These are phyloP conservation scores for Drosophila falleni DNA, from an alignment of 2,888 invertebrate species.

Conservation along the genomic window DNA sequence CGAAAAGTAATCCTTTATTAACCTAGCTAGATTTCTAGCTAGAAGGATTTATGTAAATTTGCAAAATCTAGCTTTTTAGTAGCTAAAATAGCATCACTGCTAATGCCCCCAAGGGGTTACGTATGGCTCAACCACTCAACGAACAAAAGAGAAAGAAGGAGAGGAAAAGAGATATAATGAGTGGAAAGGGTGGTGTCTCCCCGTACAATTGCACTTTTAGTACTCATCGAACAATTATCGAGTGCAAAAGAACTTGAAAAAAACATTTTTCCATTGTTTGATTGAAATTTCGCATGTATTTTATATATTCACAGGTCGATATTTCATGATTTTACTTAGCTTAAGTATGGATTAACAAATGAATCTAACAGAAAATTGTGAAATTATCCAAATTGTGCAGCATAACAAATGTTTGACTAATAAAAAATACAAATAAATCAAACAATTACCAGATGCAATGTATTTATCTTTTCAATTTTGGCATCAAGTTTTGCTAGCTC, in stretches of 20 bases:
- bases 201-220: slow-evolving; percentile 23
- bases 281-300: slow-evolving; percentile 22
- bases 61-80: neutral
- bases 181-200: neutral
- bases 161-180: too few relatives aligned
- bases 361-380: slow-evolving; percentile 8
- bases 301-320: slow-evolving; percentile 21
- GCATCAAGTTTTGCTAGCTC: neutral
- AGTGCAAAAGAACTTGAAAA: slow-evolving; percentile 18
- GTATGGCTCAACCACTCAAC: neutral
- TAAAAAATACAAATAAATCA: neutral
- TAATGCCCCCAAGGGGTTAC: slow-evolving; percentile 4
- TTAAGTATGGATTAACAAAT: neutral
- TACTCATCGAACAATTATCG: slow-evolving; percentile 8
- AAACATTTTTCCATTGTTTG: slow-evolving; percentile 11
- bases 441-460: slow-evolving; percentile 11
- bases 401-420: neutral
- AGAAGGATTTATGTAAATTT: too few relatives aligned
- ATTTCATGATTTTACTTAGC: slow-evolving; percentile 10
- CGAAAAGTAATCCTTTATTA: too few relatives aligned
- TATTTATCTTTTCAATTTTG: neutral
- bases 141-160: neutral
- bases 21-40: too few relatives aligned
- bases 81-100: neutral
- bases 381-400: slow-evolving; percentile 15